phyloP scores from a whole-genome alignment of 2,797 vertebrate genomes.

The Chaetophractus vellerosus region DNA sequence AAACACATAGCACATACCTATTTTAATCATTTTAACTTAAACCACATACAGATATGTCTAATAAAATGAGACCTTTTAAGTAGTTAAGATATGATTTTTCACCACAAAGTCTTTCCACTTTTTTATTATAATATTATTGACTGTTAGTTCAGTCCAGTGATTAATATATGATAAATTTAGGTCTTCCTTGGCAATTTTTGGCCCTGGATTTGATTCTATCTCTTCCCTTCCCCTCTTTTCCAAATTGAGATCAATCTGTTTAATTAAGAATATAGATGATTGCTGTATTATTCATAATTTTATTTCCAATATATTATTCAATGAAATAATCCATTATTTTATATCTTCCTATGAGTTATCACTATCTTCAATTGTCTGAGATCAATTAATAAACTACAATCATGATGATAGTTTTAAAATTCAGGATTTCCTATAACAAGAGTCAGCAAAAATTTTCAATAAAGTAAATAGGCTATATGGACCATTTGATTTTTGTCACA shows the following conservation, averaged over 20 bases:
- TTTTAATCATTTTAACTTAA: slow-evolving; percentile 46
- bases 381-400: not conserved
- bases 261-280: not conserved
- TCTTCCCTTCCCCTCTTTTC: not conserved
- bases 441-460: not conserved
- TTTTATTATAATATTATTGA: not conserved
- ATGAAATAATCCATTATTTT: slow-evolving; percentile 48
- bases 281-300: slow-evolving; percentile 39
- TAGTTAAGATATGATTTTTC: slow-evolving; percentile 23
- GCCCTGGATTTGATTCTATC: slow-evolving; percentile 12
- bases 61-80: not conserved
- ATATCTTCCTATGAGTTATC: slow-evolving; percentile 1
- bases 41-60: not conserved
- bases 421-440: slow-evolving; percentile 9
- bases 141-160: not conserved
- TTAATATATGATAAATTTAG: slow-evolving; percentile 36
- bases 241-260: slow-evolving; percentile 24
- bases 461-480: not conserved
- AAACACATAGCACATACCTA: not conserved
- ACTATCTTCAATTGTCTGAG: not conserved
- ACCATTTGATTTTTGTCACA: not conserved
- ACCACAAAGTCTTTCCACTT: not conserved
- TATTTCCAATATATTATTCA: not conserved
- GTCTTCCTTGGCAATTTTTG: not conserved
- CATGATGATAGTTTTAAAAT: slow-evolving; percentile 25